These are phyloP conservation scores for Scolopax rusticola DNA, from an alignment of 2,797 vertebrate genomes.

Conservation along the genomic window DNA sequence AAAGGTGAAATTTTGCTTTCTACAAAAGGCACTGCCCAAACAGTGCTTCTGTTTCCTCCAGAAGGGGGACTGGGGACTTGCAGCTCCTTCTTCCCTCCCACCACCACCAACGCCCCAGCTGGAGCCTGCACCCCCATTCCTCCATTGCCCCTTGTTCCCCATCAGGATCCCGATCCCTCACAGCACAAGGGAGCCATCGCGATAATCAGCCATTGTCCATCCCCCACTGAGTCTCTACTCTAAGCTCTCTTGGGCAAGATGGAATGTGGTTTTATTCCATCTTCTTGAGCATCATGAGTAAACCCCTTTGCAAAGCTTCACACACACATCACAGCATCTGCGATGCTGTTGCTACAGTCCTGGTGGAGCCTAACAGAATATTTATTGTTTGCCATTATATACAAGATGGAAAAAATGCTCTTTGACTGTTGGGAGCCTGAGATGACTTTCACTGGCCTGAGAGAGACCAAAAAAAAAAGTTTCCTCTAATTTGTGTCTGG, in stretches of 20 bases:
- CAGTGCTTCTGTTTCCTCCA: background rate
- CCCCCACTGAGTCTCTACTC: background rate
- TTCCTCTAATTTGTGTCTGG: background rate
- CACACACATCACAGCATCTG: background rate
- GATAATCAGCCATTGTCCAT: accelerated
- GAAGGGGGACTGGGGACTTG: background rate
- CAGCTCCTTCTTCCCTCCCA: background rate
- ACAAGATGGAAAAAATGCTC: background rate
- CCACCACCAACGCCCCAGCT: accelerated
- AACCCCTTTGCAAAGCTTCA: background rate
- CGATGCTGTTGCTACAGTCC: background rate
- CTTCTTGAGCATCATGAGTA: background rate
- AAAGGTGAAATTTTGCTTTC: background rate
- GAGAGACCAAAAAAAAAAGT: background rate
- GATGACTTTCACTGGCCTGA: background rate
- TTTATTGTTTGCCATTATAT: background rate
- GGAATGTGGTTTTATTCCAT: background rate
- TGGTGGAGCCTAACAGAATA: background rate
- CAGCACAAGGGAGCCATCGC: background rate
- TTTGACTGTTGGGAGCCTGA: background rate
- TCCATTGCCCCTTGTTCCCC: background rate
- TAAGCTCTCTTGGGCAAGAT: background rate
- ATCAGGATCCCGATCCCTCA: accelerated
- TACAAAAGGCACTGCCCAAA: background rate
- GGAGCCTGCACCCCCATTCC: background rate